phyloP scores from a whole-genome alignment of 2,888 invertebrate species.

The Cephus spinipes region DNA sequence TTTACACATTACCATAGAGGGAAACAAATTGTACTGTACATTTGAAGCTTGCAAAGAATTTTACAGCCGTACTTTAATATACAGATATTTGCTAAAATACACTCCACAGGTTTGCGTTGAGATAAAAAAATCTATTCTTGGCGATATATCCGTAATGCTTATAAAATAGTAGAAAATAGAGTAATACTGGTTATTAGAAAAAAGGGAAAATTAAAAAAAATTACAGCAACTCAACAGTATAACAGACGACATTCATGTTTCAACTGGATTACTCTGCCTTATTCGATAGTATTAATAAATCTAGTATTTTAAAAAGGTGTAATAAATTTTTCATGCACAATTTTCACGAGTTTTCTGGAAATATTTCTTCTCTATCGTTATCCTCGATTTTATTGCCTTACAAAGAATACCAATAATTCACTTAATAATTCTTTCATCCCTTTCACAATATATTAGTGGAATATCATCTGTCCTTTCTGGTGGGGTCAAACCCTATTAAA shows the following conservation, averaged over 20 bases:
- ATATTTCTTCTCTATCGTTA: not conserved
- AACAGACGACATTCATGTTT: not conserved
- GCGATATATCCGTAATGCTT: not conserved
- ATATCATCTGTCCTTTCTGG: not conserved
- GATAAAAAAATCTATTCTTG: not conserved
- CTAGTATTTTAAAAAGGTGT: not conserved
- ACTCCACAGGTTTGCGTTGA: not conserved
- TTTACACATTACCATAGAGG: not conserved
- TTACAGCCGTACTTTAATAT: not conserved
- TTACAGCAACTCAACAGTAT: not conserved
- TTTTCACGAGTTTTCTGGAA: not conserved
- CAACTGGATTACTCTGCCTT: not conserved
- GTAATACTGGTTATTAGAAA: slow-evolving; percentile 2
- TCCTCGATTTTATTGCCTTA: not conserved
- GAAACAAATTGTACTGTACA: not conserved
- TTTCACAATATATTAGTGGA: not conserved
- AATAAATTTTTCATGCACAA: not conserved
- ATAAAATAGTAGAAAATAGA: not conserved
- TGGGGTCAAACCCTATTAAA: not conserved
- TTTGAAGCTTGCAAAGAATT: not conserved
- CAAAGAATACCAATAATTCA: not conserved
- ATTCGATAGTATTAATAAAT: not conserved
- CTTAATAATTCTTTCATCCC: not conserved
- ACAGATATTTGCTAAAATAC: not conserved
- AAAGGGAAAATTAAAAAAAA: not conserved